Percentiles rank a stretch among this genome's conserved stretches.
Evolutionary conservation across 2,888 invertebrate species (phyloP).

Genomic region (Agrochola litura): DNA sequence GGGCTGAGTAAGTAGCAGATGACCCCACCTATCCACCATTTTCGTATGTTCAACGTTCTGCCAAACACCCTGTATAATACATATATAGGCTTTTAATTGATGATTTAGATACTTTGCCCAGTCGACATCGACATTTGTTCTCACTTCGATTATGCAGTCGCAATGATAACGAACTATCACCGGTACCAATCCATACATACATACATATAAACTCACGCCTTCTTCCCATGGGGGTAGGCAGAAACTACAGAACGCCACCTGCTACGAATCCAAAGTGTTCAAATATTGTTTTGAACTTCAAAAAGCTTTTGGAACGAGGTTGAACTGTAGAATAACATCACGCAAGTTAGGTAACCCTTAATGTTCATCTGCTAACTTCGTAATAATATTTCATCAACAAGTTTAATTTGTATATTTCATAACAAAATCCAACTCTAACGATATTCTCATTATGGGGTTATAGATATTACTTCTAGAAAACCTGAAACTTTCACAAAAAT

Average conservation of each 20-base stretch:
- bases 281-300: background rate
- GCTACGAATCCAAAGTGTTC: background rate
- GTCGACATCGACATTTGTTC: background rate
- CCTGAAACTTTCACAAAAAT: background rate
- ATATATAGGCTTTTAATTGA: too few relatives aligned
- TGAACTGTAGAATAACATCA: background rate
- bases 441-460: background rate
- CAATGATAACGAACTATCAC: too few relatives aligned
- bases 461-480: background rate
- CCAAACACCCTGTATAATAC: too few relatives aligned
- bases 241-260: too few relatives aligned
- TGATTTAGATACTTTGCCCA: background rate
- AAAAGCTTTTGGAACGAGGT: background rate
- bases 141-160: background rate
- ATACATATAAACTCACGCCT: too few relatives aligned
- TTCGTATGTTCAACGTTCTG: too few relatives aligned
- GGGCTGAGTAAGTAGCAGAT: too few relatives aligned
- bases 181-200: background rate
- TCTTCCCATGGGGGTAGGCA: too few relatives aligned
- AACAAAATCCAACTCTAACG: background rate
- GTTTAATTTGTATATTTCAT: conserved; percentile 4
- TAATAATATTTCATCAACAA: background rate
- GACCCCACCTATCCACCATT: too few relatives aligned
- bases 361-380: background rate
- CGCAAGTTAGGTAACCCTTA: background rate